Evolutionary conservation across 2,113 vertebrate genomes (phyloP).

Genomic region (Myotis brandtii): DNA sequence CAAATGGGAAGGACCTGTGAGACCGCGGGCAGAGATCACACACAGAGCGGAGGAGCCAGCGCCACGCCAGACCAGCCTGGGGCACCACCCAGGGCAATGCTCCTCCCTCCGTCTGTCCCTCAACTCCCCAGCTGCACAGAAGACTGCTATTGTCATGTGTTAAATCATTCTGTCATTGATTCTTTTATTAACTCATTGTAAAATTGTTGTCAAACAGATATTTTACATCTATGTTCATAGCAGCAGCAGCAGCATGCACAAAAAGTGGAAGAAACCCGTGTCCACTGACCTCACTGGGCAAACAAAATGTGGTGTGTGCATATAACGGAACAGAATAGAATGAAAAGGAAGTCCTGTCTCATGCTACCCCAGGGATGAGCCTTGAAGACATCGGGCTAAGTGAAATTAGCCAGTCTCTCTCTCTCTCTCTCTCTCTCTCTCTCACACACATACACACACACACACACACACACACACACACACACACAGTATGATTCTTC

Average conservation of each 20-base stretch:
- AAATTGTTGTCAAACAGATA: background rate
- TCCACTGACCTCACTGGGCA: background rate
- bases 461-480: background rate
- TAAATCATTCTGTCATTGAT: conserved; percentile 1
- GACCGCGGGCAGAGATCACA: conserved; percentile 19
- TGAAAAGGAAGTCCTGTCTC: background rate
- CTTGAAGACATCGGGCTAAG: background rate
- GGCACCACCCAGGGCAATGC: background rate
- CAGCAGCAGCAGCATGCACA: background rate
- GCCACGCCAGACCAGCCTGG: background rate
- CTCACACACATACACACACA: background rate
- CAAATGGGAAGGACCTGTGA: conserved; percentile 58
- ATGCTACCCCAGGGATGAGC: background rate
- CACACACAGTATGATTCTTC: background rate
- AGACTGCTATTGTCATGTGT: background rate
- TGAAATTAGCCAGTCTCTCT: background rate
- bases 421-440: too few relatives aligned
- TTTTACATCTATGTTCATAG: background rate
- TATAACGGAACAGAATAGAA: background rate
- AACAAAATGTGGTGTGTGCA: background rate
- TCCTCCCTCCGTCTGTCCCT: background rate
- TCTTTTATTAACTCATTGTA: background rate
- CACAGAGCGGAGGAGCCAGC: background rate
- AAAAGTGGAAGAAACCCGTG: background rate
- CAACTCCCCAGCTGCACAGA: background rate